Base-by-base conservation (phyloP, 2,797 vertebrate genomes). In the Chaetophractus vellerosus region DNA sequence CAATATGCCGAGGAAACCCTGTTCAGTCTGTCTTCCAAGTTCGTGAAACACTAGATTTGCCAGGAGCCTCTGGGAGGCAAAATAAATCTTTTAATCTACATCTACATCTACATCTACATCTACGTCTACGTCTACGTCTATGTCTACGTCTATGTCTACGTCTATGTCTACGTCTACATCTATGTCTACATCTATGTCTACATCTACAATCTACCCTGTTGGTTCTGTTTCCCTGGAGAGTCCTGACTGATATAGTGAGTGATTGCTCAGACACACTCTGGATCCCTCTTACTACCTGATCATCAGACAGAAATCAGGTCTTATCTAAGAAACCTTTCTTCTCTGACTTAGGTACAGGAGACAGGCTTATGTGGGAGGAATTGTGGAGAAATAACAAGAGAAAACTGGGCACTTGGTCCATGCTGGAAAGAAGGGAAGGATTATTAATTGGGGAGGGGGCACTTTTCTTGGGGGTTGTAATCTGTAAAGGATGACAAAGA, bases 11-110 rank as follows among this genome's bases (percentile, higher is more conserved):
- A 59, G 6, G 36, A 33, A 19, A 5, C 15, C 12, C 33, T 3
- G 15, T 18, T 38, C 50, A 19, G 11, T 9, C 74, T 99, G 5
- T 45, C 45, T 57, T 28, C 80, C 0, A 9, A 45, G 14, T 10
- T 23, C 23, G 6, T 1, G 28, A 2, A 33, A n/a, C 33, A 5
- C 61, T 6, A 50, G 1, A 33, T 11, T 15, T 19, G 5, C 4
- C 12, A 0, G 5, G 6, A 63, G 2, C 1, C n/a, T 19, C n/a
- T 0, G 2, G 2, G 5, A 45, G 45, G 45, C 45, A 45, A 45
- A 45, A 45, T 57, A 81, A 45, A 45, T 9, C 45, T 45, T 45
- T 45, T 45, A 45, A 45, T 45, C 7, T 45, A 45, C 10, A 45
- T 10, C 45, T 45, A 45, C 45, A 9, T 45, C 45, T 45, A 45